phyloP scores from a whole-genome alignment of 1,140 invertebrate species.

The Drosophila ficusphila region DNA sequence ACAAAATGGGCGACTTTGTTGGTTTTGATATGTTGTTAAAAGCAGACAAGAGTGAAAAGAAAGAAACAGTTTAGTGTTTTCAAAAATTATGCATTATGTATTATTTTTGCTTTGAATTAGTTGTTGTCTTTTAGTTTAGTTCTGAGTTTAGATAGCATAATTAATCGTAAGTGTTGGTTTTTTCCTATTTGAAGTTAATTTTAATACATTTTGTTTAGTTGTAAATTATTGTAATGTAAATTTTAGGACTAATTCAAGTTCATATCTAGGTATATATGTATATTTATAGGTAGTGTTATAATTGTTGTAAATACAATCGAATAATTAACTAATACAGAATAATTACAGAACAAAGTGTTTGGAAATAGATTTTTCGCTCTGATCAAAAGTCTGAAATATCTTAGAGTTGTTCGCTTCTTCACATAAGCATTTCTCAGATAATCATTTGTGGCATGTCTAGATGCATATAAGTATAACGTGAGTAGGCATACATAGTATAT shows the following conservation, averaged over 20 bases:
- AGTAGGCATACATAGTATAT: constrained; percentile 50
- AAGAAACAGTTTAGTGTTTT: constrained; percentile 59
- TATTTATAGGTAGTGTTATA: constrained; percentile 60
- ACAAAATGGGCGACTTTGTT: constrained; percentile 19
- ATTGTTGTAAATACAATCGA: constrained; percentile 74
- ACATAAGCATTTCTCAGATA: constrained; percentile 16
- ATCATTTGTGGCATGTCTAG: constrained; percentile 25
- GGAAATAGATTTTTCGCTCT: constrained; percentile 33
- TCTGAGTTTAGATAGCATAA: constrained; percentile 70
- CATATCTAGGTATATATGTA: constrained; percentile 44
- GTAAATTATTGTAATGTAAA: constrained; percentile 73
- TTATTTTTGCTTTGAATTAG: constrained; percentile 64
- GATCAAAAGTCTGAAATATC: constrained; percentile 20
- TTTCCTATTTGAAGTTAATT: constrained; percentile 69
- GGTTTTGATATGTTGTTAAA: neutral
- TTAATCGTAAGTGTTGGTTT: constrained; percentile 55
- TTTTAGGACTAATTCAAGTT: constrained; percentile 68
- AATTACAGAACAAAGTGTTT: constrained; percentile 62
- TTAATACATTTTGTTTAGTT: constrained; percentile 79
- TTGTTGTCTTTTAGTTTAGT: constrained; percentile 56
- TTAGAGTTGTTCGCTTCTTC: constrained; percentile 20
- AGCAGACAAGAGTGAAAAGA: constrained; percentile 2
- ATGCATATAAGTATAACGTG: constrained; percentile 33
- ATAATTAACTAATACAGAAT: constrained; percentile 68
- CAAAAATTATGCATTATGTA: constrained; percentile 74